Evolutionary conservation across 2,113 vertebrate species (phyloP), one percentile per base, ranked within the genome.

Genomic region (Cinclus mexicanus): DNA sequence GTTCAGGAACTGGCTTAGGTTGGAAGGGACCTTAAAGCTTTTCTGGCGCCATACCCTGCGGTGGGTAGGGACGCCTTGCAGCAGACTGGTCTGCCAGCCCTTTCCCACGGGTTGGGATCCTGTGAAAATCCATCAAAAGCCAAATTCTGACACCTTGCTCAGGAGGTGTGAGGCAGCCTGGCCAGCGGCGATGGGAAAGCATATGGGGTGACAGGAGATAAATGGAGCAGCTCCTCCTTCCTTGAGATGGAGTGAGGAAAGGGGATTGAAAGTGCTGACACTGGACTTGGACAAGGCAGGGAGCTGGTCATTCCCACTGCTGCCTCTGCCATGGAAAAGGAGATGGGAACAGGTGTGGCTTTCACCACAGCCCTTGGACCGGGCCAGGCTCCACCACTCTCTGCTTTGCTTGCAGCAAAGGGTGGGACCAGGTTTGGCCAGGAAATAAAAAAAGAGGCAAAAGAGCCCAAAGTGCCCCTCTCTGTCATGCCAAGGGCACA

Each of bases 171-270:
- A 46, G 44, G n/a, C 83, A 65, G 49, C 69, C 55, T 46, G 78
- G 47, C 77, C 37, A 42, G 23, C 0, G 1, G 47, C 0, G 6
- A 21, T 11, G 67, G n/a, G 33, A 50, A 89, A 53, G 71, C 33
- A 53, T 64, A 25, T 9, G 57, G 35, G 63, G 53, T 71, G 83
- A 79, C 83, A 68, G 89, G 63, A 71, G 59, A 87, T 47, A 64
- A 55, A 86, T 20, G 77, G 76, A 86, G 59, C 72, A 71, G 49
- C 77, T 83, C 60, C 83, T 92, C 23, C 65, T 94, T 94, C 31
- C 65, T 39, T 2, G 5, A 68, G 53, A 76, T 14, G 24, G 8
- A 57, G 21, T 0, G 5, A 61, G 52, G 31, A 63, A 69, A 19
- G n/a, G 28, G 14, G 9, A n/a, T 11, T 31, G 60, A 49, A 76